Evolutionary conservation across 37 sponge, comb jelly and placozoan genomes (phyloP), one percentile per base, ranked within the genome.

Genomic region (Mnemiopsis leidyi): DNA sequence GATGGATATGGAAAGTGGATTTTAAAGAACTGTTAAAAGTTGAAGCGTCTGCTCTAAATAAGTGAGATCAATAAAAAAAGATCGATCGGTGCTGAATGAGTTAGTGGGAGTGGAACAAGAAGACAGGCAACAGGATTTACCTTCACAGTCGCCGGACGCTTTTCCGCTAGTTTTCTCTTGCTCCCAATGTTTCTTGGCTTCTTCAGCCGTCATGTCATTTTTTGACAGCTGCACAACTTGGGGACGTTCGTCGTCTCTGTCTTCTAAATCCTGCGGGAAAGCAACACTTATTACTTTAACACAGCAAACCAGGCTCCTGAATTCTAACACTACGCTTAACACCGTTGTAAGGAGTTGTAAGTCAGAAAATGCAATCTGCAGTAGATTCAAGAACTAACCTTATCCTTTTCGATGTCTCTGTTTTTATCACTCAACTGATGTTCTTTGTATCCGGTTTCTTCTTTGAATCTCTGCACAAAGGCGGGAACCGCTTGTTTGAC

Each of bases 181-280:
- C 9, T 77, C 79, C 79, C 79, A 77, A 20, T 77, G 79, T 20
- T 31, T 36, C 48, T 85, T 85, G 2, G 90, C 90, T 26, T 85
- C 90, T 28, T 85, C 90, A 40, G 90, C 90, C 1, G 61, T 85
- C 90, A 85, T 9, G n/a, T 85, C 29, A n/a, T 85, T 40, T 7
- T 21, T 13, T 32, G 90, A 85, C 26, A 85, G 48, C 26, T 85
- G 90, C 20, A 85, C 90, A 2, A 85, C 90, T 26, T 85, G 90
- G 1, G 90, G 90, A 25, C 61, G n/a, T 61, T 85, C 90, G 3
- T 85, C 90, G 7, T 38, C 90, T 39, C 90, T 36, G 29, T 85
- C 90, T 16, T 23, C 29, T 23, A 37, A 3, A 2, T 40, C 61
- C 90, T 85, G 61, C 13, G 61, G 61, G 13, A 48, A n/a, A n/a